These are phyloP conservation scores for Burhinus bistriatus DNA, from an alignment of 2,113 vertebrate genomes.

Conservation along the genomic window DNA sequence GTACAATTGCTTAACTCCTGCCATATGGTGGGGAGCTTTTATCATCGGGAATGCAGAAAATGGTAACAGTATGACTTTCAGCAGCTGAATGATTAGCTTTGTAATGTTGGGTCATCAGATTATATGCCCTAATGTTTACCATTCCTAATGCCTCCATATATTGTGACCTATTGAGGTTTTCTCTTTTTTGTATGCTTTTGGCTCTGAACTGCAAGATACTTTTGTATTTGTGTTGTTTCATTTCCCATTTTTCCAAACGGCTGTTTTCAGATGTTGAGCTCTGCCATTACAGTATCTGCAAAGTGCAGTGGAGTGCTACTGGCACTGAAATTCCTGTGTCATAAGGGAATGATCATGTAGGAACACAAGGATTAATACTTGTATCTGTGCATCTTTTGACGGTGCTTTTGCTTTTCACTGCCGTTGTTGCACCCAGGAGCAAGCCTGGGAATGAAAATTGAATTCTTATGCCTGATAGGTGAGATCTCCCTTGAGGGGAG, in stretches of 20 bases:
- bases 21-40: slow-evolving; percentile 27
- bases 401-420: neutral
- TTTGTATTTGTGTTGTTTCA: neutral
- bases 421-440: neutral
- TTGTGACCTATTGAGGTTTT: neutral
- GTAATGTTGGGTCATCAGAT: neutral
- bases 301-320: neutral
- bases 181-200: neutral
- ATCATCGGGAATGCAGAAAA: neutral
- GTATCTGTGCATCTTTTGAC: neutral
- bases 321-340: neutral
- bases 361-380: neutral
- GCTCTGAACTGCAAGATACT: neutral
- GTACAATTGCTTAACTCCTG: slow-evolving; percentile 27
- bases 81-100: slow-evolving; percentile 6
- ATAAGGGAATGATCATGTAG: neutral
- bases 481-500: neutral
- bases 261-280: neutral
- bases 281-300: neutral
- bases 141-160: neutral
- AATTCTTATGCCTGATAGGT: neutral
- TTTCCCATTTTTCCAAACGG: neutral
- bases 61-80: slow-evolving; percentile 3
- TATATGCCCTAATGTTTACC: neutral
- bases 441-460: neutral